Evolutionary conservation across 92 coral and sea anemone genomes (phyloP), one percentile per base, ranked within the genome.

Genomic region (Heliopora coerulea): DNA sequence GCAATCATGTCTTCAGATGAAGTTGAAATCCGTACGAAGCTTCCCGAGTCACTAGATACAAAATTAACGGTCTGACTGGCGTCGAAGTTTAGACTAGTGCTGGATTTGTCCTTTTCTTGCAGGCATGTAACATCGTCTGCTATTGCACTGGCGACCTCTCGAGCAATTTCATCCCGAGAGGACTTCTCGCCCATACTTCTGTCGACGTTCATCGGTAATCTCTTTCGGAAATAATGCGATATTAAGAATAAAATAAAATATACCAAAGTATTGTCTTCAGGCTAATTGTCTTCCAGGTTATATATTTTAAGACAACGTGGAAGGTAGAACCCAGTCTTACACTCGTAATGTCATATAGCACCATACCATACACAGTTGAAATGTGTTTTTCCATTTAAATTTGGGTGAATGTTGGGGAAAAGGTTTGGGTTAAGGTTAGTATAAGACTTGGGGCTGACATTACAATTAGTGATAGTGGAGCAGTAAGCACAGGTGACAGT

Each of bases 81-180:
- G 10, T 48, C 59, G 42, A 37, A 37, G 6, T 37, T 4, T 12
- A 4, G 42, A 12, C 42, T 37, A 12, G 6, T 37, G 42, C 42
- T 5, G 12, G 42, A 12, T 8, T 46, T 7, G 10, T 2, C 15
- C n/a, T 2, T 6, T 46, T 46, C 14, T 8, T 15, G 12, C 2
- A 2, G 2, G n/a, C n/a, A 2, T 46, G 74, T 26, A 25, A 37
- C 14, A n/a, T 85, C 97, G 18, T 92, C 97, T 44, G 90, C 96
- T 15, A 92, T 67, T 19, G 97, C 96, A 63, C 97, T 92, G 10
- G 91, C 97, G 23, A 92, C 91, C 65, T 92, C 97, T 88, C 88
- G 86, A 1, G 85, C 84, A 40, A 89, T 87, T 49, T 89, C 92
- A 29, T 67, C 74, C 23, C 48, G 74, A 35, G 49, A 44, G 13